Base-by-base conservation (phyloP, 1,140 invertebrate species). In the Cherax quadricarinatus region DNA sequence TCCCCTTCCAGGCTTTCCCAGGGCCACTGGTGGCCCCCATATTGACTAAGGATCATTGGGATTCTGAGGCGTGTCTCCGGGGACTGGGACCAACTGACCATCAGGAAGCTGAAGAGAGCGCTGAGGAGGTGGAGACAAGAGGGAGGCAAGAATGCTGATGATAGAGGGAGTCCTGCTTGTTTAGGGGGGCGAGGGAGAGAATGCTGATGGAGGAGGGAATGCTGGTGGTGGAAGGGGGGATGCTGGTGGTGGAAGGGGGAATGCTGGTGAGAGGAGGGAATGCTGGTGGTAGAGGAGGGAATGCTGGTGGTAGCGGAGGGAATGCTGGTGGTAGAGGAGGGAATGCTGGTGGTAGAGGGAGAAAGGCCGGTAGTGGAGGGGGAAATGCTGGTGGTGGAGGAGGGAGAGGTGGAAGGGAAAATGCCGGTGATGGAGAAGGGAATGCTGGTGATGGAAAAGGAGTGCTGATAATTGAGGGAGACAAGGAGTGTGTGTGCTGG, bases 21-120 rank as follows among this genome's bases (percentile, higher is more conserved):
- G 7, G 21, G 21, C 79, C 57, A 21, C 62, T 9, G 2, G 21
- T 18, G 18, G 16, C 21, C 30, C n/a, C 88, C 82, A 82, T 90
- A 90, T 90, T 90, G 89, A 90, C 89, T 85, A 75, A 84, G 70
- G 89, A 90, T 90, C 89, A 85, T 90, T 90, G 89, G 89, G 81
- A 90, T 90, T 90, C 89, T 79, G 62, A 85, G 70, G 82, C 53
- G 81, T 10, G 81, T 78, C 89, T 90, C 89, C 48, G 81, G 75
- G 89, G 82, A 51, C 51, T 49, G 51, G 48, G 82, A 85, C 89
- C 89, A 90, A 90, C 89, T 90, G 89, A 90, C 89, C 89, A 85
- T 85, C 81, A 81, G 87, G 51, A 66, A 24, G 53, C 82, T 53
- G 60, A 41, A 53, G 51, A 41, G 53, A 41, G 48, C 86, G 53